Conservation (phyloP, 2,113 vertebrate species). For the Cephalopholis sonnerati region DNA sequence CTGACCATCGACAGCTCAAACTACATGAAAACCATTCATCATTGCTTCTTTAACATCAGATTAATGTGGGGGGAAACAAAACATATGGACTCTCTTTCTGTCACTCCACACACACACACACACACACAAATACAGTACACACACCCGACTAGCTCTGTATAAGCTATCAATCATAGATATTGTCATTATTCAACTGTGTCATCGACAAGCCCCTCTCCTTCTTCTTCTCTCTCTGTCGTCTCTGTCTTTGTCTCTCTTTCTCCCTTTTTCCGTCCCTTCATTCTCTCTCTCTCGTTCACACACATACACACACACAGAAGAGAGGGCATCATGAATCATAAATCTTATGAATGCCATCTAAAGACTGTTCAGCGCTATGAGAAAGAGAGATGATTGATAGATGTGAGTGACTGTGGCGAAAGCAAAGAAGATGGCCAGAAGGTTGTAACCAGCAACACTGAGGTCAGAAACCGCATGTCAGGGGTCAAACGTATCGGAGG, state of each 20-base stretch:
- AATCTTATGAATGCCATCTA: constrained; percentile 84
- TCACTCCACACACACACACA: constrained; percentile 51
- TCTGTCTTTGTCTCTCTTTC: constrained; percentile 28
- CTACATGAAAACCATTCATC: constrained; percentile 85
- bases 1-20: constrained; percentile 73
- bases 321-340: constrained; percentile 80
- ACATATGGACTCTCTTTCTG: constrained; percentile 60
- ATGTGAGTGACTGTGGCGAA: constrained; percentile 64
- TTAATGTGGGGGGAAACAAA: constrained; percentile 68
- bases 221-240: constrained; percentile 29
- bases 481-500: constrained; percentile 76
- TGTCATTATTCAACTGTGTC: constrained; percentile 85
- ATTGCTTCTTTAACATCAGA: constrained; percentile 81
- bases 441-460: constrained; percentile 66
- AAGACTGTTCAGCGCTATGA: constrained; percentile 79
- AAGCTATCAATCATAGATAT: constrained; percentile 85
- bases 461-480: constrained; percentile 72
- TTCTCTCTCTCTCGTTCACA: constrained; percentile 23
- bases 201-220: constrained; percentile 79
- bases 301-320: constrained; percentile 40
- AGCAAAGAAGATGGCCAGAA: constrained; percentile 77
- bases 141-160: constrained; percentile 67
- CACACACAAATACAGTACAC: constrained; percentile 61
- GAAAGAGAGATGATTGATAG: constrained; percentile 79
- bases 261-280: constrained; percentile 35